Evolutionary conservation across 2,888 invertebrate species (phyloP).

Genomic region (Lacanobia oleracea): DNA sequence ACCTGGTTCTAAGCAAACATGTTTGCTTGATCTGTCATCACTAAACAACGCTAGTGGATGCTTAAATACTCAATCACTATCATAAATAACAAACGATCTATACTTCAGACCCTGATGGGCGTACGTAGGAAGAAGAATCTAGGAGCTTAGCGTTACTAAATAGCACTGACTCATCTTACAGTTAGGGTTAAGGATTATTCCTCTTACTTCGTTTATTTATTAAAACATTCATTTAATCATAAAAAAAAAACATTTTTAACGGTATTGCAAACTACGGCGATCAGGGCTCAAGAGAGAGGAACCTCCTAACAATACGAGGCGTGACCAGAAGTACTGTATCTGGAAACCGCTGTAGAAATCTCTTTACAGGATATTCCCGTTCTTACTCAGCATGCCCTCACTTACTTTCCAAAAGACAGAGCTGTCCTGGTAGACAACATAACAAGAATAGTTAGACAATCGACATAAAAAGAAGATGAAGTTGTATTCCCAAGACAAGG

Average conservation of each 20-base stretch:
- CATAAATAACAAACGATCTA: conserved; percentile 51
- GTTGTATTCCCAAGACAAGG: neutral
- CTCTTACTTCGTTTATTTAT: neutral
- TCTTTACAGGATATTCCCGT: neutral
- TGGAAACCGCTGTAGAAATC: no score
- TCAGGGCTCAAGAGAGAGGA: no score
- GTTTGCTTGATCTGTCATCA: conserved; percentile 48
- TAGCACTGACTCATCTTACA: conserved; percentile 47
- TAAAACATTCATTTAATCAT: no score
- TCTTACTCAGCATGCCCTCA: neutral
- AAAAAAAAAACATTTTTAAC: no score
- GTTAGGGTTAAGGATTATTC: conserved; percentile 22
- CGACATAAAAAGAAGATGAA: conserved; percentile 1
- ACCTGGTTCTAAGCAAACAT: conserved; percentile 21
- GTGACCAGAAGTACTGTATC: no score
- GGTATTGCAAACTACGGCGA: no score
- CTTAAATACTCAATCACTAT: conserved; percentile 46
- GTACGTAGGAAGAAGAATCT: conserved; percentile 64
- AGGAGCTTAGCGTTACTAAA: conserved; percentile 49
- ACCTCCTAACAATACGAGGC: no score
- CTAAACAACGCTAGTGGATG: conserved; percentile 38
- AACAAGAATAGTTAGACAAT: neutral
- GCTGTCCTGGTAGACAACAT: no score
- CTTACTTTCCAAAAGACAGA: neutral
- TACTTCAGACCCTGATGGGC: conserved; percentile 46